phyloP scores from a whole-genome alignment of 2,888 invertebrate genomes.

The Plutella xylostella region DNA sequence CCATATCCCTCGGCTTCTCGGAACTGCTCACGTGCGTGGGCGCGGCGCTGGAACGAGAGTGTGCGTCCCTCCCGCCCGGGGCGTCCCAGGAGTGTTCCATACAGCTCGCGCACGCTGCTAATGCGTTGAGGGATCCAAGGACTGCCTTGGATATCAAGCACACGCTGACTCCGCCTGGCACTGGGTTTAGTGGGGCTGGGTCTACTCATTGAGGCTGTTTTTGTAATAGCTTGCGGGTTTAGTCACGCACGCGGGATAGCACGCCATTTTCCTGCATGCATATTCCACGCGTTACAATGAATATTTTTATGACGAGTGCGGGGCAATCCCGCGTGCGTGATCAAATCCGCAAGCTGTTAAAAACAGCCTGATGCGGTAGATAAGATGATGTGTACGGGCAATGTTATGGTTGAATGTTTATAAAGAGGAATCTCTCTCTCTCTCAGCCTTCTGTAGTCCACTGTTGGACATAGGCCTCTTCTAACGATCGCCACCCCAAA shows the following conservation, averaged over 20 bases:
- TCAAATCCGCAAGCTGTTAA: too few relatives aligned
- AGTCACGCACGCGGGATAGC: too few relatives aligned
- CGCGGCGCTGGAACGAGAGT: constrained; percentile 89
- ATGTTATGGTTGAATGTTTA: too few relatives aligned
- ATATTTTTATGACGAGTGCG: background rate
- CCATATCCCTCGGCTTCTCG: constrained; percentile 90
- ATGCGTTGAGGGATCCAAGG: constrained; percentile 79
- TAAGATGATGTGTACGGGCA: too few relatives aligned
- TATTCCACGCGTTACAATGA: background rate
- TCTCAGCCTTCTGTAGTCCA: too few relatives aligned
- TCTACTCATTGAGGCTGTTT: too few relatives aligned
- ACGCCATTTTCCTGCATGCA: too few relatives aligned
- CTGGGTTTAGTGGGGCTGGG: constrained; percentile 21
- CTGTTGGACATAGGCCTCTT: too few relatives aligned
- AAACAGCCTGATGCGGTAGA: too few relatives aligned
- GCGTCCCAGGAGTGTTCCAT: constrained; percentile 87
- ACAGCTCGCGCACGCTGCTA: constrained; percentile 89
- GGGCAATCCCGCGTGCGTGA: background rate
- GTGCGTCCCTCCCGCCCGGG: constrained; percentile 79
- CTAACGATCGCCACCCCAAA: too few relatives aligned
- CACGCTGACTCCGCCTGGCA: constrained; percentile 42
- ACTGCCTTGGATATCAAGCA: constrained; percentile 60
- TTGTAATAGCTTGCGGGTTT: too few relatives aligned
- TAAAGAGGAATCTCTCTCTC: too few relatives aligned
- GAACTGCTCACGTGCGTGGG: constrained; percentile 90